A percentile compares a stretch with the other conserved stretches of the same genome.
These are phyloP conservation scores for Perca fluviatilis DNA, from an alignment of 2,113 vertebrate species.

Conservation along the genomic window DNA sequence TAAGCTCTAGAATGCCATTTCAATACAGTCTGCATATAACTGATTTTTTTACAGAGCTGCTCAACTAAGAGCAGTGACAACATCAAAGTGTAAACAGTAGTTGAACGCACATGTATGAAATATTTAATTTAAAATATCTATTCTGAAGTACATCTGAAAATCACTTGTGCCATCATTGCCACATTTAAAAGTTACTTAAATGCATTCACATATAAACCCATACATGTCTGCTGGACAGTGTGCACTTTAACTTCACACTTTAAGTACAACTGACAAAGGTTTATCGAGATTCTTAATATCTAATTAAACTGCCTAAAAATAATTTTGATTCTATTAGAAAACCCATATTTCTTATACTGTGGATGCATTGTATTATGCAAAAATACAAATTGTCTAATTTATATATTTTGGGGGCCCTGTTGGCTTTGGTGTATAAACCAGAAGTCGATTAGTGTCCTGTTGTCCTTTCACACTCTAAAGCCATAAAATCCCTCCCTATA, in stretches of 20 bases:
- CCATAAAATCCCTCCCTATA: too few species aligned
- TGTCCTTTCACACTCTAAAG: background rate
- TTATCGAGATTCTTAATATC: background rate
- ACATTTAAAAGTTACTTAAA: background rate
- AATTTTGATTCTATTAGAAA: background rate
- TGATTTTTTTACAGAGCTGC: background rate
- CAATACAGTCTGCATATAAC: background rate
- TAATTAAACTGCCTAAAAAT: background rate
- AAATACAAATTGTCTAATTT: background rate
- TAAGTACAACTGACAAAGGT: background rate
- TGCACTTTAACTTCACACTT: background rate
- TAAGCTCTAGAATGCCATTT: constrained; percentile 9
- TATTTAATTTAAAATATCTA: too few species aligned
- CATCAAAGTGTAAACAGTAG: background rate
- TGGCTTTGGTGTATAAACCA: too few species aligned
- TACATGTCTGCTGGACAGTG: background rate
- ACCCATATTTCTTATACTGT: too few species aligned
- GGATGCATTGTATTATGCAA: background rate
- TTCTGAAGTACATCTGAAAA: background rate
- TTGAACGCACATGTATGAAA: background rate
- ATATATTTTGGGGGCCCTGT: too few species aligned
- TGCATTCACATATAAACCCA: background rate
- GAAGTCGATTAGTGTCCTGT: background rate
- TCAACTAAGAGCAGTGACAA: background rate
- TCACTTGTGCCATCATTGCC: background rate